phyloP scores from a whole-genome alignment of 2,113 vertebrate species.

The Alectura lathami region DNA sequence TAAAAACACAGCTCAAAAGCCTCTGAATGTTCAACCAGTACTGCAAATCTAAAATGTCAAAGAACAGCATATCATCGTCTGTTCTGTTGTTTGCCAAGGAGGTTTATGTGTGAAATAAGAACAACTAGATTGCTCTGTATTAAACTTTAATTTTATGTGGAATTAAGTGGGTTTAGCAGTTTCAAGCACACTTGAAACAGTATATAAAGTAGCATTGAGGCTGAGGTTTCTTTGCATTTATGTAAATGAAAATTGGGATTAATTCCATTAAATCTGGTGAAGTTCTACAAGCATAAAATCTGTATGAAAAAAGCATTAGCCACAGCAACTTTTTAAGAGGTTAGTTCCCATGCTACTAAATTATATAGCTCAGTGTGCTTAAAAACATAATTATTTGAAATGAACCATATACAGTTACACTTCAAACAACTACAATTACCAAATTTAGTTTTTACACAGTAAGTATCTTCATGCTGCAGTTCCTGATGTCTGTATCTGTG shows the following conservation, averaged over 20 bases:
- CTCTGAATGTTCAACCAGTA: slow-evolving; percentile 39
- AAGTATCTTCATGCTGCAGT: background rate
- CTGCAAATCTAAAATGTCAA: slow-evolving; percentile 35
- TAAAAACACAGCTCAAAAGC: slow-evolving; percentile 39
- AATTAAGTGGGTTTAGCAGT: slow-evolving; percentile 14
- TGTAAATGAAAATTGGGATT: slow-evolving; percentile 28
- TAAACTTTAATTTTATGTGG: slow-evolving; percentile 15
- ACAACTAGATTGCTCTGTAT: background rate
- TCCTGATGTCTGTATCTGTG: background rate
- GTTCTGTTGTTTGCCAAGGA: slow-evolving; percentile 21
- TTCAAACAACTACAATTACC: slow-evolving; percentile 27
- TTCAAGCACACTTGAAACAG: slow-evolving; percentile 13
- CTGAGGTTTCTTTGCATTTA: slow-evolving; percentile 2
- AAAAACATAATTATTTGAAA: slow-evolving; percentile 15
- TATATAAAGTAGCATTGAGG: background rate
- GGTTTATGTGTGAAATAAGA: slow-evolving; percentile 31
- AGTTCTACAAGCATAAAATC: slow-evolving; percentile 36
- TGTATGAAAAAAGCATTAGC: slow-evolving; percentile 24
- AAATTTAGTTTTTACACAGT: background rate
- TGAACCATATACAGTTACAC: background rate
- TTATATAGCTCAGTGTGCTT: slow-evolving; percentile 18
- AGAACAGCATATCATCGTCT: slow-evolving; percentile 27
- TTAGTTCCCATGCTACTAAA: background rate
- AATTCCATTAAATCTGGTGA: slow-evolving; percentile 28
- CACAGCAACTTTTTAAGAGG: slow-evolving; percentile 17